Evolutionary conservation across 2,797 vertebrate genomes (phyloP).

Genomic region (Helostoma temminkii): DNA sequence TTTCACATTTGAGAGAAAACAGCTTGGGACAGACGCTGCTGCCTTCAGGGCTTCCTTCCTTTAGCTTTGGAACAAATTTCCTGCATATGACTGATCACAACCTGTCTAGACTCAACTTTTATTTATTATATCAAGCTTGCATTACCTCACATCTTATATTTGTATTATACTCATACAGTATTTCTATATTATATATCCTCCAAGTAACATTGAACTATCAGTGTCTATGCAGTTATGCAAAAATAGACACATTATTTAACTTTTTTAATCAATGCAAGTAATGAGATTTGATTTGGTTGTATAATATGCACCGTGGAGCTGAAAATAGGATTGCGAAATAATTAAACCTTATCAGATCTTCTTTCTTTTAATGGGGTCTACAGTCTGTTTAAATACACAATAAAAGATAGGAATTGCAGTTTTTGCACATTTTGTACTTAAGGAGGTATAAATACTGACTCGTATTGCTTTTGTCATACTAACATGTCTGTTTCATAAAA

Average conservation of each 20-base stretch:
- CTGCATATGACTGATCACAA: conserved; percentile 37
- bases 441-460: too few species aligned
- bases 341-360: not conserved
- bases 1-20: conserved; percentile 17
- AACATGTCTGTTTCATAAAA: too few species aligned
- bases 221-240: not conserved
- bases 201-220: not conserved
- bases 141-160: not conserved
- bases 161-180: not conserved
- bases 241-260: not conserved
- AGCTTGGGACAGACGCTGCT: conserved; percentile 12
- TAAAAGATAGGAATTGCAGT: not conserved
- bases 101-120: conserved; percentile 1
- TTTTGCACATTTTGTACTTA: not conserved
- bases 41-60: conserved; percentile 48
- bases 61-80: conserved; percentile 37
- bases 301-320: not conserved
- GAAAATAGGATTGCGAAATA: not conserved
- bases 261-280: too few species aligned
- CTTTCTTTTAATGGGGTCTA: not conserved
- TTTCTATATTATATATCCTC: not conserved
- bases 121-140: conserved; percentile 10
- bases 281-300: not conserved
- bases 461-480: too few species aligned
- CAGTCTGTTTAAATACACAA: not conserved